Evolutionary conservation across 2,113 vertebrate species (phyloP).

Genomic region (Boleophthalmus pectinirostris): DNA sequence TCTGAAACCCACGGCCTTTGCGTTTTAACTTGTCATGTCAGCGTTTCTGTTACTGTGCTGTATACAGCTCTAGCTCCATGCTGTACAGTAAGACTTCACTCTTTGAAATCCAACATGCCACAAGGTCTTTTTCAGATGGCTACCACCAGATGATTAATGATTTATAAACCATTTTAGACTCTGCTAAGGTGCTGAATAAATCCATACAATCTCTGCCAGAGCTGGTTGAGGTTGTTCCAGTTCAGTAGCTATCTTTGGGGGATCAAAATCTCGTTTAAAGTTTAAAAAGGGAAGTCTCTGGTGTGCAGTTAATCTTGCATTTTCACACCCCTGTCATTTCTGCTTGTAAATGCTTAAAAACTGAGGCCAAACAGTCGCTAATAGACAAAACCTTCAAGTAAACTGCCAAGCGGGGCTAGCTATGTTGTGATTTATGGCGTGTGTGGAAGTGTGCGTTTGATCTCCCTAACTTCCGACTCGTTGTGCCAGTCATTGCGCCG

Average conservation of each 20-base stretch:
- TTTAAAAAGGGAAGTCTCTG: not conserved
- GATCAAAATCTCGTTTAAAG: constrained; percentile 5
- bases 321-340: constrained; percentile 9
- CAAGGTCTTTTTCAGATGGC: not conserved
- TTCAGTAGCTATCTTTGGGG: not conserved
- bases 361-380: constrained; percentile 15
- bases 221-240: not conserved
- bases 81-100: not conserved
- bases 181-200: constrained; percentile 4
- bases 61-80: not conserved
- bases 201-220: not conserved
- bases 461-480: constrained; percentile 55
- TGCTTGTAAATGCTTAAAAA: constrained; percentile 23
- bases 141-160: constrained; percentile 2
- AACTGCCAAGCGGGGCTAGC: constrained; percentile 26
- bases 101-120: not conserved
- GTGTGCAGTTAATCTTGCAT: not conserved
- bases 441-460: constrained; percentile 49
- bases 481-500: constrained; percentile 61
- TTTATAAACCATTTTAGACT: constrained; percentile 8
- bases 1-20: not conserved
- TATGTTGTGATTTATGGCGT: constrained; percentile 39
- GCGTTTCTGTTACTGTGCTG: not conserved
- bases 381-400: constrained; percentile 28
- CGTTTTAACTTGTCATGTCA: not conserved